Percentiles rank a stretch among this genome's conserved stretches.
Conservation (phyloP, 2,888 invertebrate genomes). For the Caenorhabditis angaria region DNA sequence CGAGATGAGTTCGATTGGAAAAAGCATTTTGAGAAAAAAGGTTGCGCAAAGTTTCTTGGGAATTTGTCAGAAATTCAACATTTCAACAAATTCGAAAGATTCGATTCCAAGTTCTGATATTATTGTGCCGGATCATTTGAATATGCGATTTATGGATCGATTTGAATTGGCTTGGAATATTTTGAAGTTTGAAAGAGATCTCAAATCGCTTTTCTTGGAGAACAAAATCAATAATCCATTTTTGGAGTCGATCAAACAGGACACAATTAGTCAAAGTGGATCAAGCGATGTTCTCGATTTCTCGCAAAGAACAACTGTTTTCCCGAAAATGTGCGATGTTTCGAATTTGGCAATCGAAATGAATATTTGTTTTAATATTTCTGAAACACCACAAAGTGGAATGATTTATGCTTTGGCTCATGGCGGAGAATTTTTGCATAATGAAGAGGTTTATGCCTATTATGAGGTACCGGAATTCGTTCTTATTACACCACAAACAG, state of each 20-base stretch:
- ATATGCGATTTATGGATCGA: slow-evolving; percentile 48
- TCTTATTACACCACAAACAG: slow-evolving; percentile 38
- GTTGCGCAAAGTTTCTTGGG: slow-evolving; percentile 44
- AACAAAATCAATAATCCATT: slow-evolving; percentile 50
- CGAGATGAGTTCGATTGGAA: slow-evolving; percentile 47
- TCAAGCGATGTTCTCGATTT: slow-evolving; percentile 33
- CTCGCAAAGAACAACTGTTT: slow-evolving; percentile 44
- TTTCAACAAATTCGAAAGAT: slow-evolving; percentile 17
- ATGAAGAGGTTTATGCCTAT: slow-evolving; percentile 52
- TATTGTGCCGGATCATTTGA: slow-evolving; percentile 16
- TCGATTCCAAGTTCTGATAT: slow-evolving; percentile 19
- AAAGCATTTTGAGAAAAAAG: slow-evolving; percentile 39
- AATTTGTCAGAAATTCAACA: slow-evolving; percentile 45
- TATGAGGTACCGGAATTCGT: slow-evolving; percentile 51
- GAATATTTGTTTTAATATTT: slow-evolving; percentile 49
- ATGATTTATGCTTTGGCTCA: slow-evolving; percentile 52
- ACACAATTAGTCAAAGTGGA: slow-evolving; percentile 24
- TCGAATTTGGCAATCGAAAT: slow-evolving; percentile 38
- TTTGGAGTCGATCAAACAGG: slow-evolving; percentile 32
- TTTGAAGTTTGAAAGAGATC: slow-evolving; percentile 49
- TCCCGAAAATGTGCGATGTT: slow-evolving; percentile 49
- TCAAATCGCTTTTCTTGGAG: slow-evolving; percentile 51
- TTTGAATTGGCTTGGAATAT: slow-evolving; percentile 51
- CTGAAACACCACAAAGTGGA: slow-evolving; percentile 42
- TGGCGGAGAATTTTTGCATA: slow-evolving; percentile 49